phyloP scores from a whole-genome alignment of 2,797 vertebrate genomes.

The Poecilia velifera region DNA sequence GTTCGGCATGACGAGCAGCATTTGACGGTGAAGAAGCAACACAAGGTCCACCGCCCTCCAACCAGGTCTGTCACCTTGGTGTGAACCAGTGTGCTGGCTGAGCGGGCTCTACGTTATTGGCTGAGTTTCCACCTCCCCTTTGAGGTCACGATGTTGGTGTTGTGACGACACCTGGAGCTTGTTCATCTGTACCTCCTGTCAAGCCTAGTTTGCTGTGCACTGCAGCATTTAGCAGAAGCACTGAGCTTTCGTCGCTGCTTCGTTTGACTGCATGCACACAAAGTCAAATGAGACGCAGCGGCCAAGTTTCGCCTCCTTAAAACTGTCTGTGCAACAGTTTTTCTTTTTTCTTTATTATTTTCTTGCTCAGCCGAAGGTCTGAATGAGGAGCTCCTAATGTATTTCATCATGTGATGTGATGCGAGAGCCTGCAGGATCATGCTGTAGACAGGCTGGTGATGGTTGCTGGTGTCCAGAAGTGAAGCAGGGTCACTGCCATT shows the following conservation, averaged over 20 bases:
- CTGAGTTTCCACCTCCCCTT: slow-evolving; percentile 21
- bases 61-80: slow-evolving; percentile 48
- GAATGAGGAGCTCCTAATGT: slow-evolving; percentile 26
- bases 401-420: slow-evolving; percentile 26
- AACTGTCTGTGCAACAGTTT: slow-evolving; percentile 11
- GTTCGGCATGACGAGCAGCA: slow-evolving; percentile 37
- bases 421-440: slow-evolving; percentile 22
- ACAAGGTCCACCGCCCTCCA: slow-evolving; percentile 38
- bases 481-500: slow-evolving; percentile 36
- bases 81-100: slow-evolving; percentile 19
- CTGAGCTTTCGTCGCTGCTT: slow-evolving; percentile 1
- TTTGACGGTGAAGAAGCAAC: slow-evolving; percentile 31
- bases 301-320: slow-evolving; percentile 3
- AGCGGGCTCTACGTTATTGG: slow-evolving; percentile 44
- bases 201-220: slow-evolving; percentile 20
- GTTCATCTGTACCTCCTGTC: slow-evolving; percentile 38
- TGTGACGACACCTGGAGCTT: slow-evolving; percentile 48
- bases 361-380: slow-evolving; percentile 14
- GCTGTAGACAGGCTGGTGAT: slow-evolving; percentile 51
- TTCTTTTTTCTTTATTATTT: slow-evolving; percentile 1
- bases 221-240: neutral
- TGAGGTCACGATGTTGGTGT: slow-evolving; percentile 27
- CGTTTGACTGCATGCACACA: neutral
- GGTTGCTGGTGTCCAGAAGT: slow-evolving; percentile 20
- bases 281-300: neutral